Percentiles rank a stretch among this genome's conserved stretches.
Evolutionary conservation across 2,797 vertebrate species (phyloP).

Genomic region (Platalea minor): DNA sequence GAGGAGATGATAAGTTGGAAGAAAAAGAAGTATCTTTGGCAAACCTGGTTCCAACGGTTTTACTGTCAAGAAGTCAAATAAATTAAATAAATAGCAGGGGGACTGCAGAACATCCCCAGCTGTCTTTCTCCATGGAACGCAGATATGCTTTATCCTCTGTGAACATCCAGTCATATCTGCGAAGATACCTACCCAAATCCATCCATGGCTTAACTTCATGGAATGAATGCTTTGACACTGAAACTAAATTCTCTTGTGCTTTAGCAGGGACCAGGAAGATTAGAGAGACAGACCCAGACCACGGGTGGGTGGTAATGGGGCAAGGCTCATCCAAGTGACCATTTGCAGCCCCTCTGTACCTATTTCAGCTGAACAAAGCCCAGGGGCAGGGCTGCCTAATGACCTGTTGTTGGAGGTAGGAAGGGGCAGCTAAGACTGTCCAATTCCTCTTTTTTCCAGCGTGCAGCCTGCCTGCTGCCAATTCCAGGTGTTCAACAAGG

Average conservation of each 20-base stretch:
- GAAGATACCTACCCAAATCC: background rate
- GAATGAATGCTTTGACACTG: background rate
- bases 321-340: background rate
- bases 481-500: constrained; percentile 52
- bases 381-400: background rate
- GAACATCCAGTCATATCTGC: background rate
- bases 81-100: background rate
- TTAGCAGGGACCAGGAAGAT: background rate
- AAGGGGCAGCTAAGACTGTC: background rate
- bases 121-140: background rate
- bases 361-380: background rate
- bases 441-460: background rate
- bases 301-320: background rate
- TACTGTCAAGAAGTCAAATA: background rate
- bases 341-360: background rate
- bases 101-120: background rate
- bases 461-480: constrained; percentile 4
- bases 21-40: background rate
- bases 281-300: background rate
- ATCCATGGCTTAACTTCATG: background rate
- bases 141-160: background rate
- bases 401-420: background rate
- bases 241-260: background rate
- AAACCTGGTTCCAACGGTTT: constrained; percentile 3
- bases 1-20: background rate